A percentile compares a stretch with the other conserved stretches of the same genome.
These are phyloP conservation scores for Meiosimyza platycephala DNA, from an alignment of 2,888 invertebrate species.

Conservation along the genomic window DNA sequence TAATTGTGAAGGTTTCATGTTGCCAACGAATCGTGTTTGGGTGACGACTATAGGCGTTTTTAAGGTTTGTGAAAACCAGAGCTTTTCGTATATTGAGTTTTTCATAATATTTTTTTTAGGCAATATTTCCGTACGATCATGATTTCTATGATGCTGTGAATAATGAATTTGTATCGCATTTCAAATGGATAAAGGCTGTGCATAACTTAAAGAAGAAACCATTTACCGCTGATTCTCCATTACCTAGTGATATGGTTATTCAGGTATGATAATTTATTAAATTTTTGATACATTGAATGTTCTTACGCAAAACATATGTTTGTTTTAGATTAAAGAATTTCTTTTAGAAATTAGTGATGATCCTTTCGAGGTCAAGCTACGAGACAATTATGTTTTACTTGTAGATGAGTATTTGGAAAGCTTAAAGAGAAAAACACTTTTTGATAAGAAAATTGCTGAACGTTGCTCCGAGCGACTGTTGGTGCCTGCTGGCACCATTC, in stretches of 20 bases:
- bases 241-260: slow-evolving; percentile 91
- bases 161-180: slow-evolving; percentile 87
- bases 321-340: slow-evolving; percentile 81
- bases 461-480: slow-evolving; percentile 85
- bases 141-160: slow-evolving; percentile 89
- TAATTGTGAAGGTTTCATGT: slow-evolving; percentile 78
- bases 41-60: slow-evolving; percentile 64
- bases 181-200: slow-evolving; percentile 93
- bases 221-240: slow-evolving; percentile 75
- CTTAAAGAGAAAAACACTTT: slow-evolving; percentile 86
- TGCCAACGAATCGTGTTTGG: slow-evolving; percentile 78
- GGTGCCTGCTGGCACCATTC: slow-evolving; percentile 83
- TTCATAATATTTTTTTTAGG: slow-evolving; percentile 61
- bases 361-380: slow-evolving; percentile 95
- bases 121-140: slow-evolving; percentile 87
- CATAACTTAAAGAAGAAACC: slow-evolving; percentile 79
- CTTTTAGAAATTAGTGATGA: slow-evolving; percentile 95
- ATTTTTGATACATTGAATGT: neutral
- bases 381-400: slow-evolving; percentile 94
- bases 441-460: slow-evolving; percentile 88
- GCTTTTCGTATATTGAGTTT: too few species aligned
- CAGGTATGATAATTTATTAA: slow-evolving; percentile 71
- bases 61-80: slow-evolving; percentile 48
- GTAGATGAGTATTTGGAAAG: slow-evolving; percentile 97
- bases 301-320: slow-evolving; percentile 13